Conservation (phyloP, 2,888 invertebrate genomes). For the Harmothoe impar region DNA sequence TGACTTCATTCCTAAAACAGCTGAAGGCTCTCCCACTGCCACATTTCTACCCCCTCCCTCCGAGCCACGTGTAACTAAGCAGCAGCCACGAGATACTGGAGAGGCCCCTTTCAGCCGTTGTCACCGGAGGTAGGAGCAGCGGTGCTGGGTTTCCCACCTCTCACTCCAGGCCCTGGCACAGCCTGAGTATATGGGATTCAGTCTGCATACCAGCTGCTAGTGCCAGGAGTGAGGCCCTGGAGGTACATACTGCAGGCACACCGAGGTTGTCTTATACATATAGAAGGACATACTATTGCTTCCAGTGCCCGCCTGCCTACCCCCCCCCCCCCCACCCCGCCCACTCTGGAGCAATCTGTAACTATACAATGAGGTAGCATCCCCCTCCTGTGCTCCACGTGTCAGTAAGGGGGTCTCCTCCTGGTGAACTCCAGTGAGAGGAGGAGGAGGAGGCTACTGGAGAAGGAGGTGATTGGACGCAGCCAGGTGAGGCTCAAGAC, state of each 20-base stretch:
- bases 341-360: not conserved
- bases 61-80: too few relatives aligned
- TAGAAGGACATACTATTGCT: not conserved
- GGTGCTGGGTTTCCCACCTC: not conserved
- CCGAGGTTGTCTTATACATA: too few relatives aligned
- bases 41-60: too few relatives aligned
- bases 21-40: too few relatives aligned
- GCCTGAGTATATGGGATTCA: constrained; percentile 7
- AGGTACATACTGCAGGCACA: too few relatives aligned
- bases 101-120: too few relatives aligned
- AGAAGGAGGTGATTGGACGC: not conserved
- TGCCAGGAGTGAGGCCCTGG: not conserved
- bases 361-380: not conserved
- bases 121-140: too few relatives aligned
- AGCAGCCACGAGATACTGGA: too few relatives aligned
- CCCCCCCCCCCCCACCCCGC: not conserved
- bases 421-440: not conserved
- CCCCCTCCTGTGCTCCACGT: not conserved
- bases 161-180: not conserved
- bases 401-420: not conserved
- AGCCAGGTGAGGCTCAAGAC: constrained; percentile 40
- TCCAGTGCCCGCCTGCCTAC: not conserved
- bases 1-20: too few relatives aligned
- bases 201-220: not conserved
- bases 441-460: not conserved